Conservation (phyloP, 1,140 invertebrate species). For the Apis florea region DNA sequence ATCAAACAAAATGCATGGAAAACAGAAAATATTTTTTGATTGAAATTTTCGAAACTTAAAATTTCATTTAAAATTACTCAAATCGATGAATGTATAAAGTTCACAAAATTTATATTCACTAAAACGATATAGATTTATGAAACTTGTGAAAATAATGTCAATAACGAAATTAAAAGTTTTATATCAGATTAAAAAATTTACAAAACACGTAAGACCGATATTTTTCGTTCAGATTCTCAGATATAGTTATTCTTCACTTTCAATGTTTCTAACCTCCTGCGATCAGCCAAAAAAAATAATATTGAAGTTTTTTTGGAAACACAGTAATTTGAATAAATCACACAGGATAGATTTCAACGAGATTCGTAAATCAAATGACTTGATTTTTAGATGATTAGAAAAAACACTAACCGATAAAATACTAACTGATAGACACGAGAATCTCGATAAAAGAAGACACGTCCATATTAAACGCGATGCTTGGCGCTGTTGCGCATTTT, state of each 20-base stretch:
- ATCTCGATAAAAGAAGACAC: constrained; percentile 1
- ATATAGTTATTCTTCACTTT: not conserved
- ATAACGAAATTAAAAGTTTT: no score
- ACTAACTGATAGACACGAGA: not conserved
- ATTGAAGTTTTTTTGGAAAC: no score
- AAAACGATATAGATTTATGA: not conserved
- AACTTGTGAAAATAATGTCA: not conserved
- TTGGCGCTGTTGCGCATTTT: not conserved
- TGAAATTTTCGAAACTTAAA: not conserved
- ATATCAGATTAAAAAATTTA: not conserved
- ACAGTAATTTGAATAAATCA: constrained; percentile 21
- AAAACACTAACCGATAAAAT: not conserved
- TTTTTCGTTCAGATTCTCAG: not conserved
- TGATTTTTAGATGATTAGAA: constrained; percentile 17
- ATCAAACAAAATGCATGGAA: not conserved
- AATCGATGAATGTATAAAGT: not conserved
- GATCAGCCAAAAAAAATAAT: constrained; percentile 9
- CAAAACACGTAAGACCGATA: not conserved
- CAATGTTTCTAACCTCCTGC: not conserved
- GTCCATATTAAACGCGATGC: not conserved
- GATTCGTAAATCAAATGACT: not conserved
- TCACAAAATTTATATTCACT: not conserved
- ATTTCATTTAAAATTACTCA: not conserved
- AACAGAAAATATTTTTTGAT: not conserved
- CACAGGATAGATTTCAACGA: not conserved